A percentile compares a stretch with the other conserved stretches of the same genome.
Evolutionary conservation across 2,888 invertebrate genomes (phyloP).

Genomic region (Lycophotia porphyrea): DNA sequence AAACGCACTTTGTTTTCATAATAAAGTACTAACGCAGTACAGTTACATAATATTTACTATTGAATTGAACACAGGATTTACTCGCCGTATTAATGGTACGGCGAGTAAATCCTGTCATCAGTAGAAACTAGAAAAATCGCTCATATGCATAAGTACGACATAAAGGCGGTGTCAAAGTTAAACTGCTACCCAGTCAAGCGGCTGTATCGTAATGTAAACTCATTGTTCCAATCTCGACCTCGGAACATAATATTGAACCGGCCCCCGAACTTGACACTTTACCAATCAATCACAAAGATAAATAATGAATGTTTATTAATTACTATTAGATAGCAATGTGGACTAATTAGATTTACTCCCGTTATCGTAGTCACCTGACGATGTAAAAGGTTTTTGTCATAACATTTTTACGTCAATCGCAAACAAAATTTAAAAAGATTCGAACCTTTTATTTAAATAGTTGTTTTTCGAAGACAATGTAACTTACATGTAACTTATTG

Average conservation of each 20-base stretch:
- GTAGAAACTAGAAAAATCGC: neutral
- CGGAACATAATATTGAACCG: constrained; percentile 5
- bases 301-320: constrained; percentile 11
- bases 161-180: neutral
- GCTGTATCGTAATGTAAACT: neutral
- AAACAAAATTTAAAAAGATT: neutral
- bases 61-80: neutral
- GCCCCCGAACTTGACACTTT: constrained; percentile 6
- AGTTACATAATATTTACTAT: neutral
- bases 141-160: neutral
- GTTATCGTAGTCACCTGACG: constrained; percentile 14
- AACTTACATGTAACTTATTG: neutral
- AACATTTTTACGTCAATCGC: neutral
- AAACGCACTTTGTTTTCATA: neutral
- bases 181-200: neutral
- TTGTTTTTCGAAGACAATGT: no score
- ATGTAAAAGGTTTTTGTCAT: neutral
- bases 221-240: neutral
- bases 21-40: neutral
- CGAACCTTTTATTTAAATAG: no score
- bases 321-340: constrained; percentile 14
- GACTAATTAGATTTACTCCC: constrained; percentile 2
- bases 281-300: constrained; percentile 24
- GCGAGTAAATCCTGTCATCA: no score
- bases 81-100: no score